A percentile compares a stretch with the other conserved stretches of the same genome.
These are phyloP conservation scores for Amniataba percoides DNA, from an alignment of 2,797 vertebrate species.

Conservation along the genomic window DNA sequence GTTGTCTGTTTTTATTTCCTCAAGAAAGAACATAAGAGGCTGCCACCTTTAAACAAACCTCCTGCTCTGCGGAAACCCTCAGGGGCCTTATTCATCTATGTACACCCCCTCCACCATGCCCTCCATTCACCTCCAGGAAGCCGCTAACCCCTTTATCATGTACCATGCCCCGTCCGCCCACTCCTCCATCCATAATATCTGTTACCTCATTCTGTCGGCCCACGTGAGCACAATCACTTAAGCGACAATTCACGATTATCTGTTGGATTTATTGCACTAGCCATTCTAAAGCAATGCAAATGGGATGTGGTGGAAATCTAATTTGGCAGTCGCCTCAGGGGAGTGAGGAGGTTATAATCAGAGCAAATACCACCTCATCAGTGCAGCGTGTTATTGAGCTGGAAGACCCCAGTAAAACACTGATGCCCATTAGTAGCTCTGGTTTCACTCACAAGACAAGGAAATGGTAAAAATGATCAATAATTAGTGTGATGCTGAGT, in stretches of 20 bases:
- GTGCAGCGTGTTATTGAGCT: conserved; percentile 9
- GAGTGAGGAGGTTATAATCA: neutral
- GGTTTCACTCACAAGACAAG: neutral
- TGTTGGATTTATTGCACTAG: conserved; percentile 10
- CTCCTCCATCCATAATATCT: conserved; percentile 27
- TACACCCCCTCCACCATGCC: neutral
- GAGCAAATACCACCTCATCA: conserved; percentile 38
- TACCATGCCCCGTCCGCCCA: conserved; percentile 13
- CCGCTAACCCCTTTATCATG: conserved; percentile 26
- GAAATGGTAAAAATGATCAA: neutral
- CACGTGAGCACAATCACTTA: conserved; percentile 16
- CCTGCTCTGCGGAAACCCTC: neutral
- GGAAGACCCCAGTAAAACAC: conserved; percentile 14
- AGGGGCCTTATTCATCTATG: conserved; percentile 26
- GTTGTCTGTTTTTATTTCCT: neutral
- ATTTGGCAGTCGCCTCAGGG: conserved; percentile 20
- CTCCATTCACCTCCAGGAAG: conserved; percentile 25
- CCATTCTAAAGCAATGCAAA: conserved; percentile 25
- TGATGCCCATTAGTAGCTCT: conserved; percentile 8
- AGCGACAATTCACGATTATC: conserved; percentile 11
- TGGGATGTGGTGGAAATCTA: conserved; percentile 19
- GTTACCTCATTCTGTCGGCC: conserved; percentile 49
- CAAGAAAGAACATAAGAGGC: neutral
- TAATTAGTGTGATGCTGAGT: neutral
- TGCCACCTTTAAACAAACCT: neutral